Base-by-base conservation (phyloP, 2,113 vertebrate genomes). In the Periophthalmus modestus region DNA sequence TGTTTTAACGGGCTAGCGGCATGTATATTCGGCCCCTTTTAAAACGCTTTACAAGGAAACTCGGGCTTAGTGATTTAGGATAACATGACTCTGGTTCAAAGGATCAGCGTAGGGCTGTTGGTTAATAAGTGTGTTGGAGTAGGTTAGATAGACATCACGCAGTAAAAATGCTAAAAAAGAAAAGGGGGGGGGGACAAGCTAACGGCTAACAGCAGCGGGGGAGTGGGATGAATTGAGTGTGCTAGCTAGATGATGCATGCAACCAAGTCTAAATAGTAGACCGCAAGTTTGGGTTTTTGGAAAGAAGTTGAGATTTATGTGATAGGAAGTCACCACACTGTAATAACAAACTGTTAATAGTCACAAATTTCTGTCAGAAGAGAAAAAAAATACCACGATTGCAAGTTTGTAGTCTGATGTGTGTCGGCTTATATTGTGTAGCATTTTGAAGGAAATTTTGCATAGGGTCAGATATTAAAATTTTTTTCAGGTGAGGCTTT, bases 81-180 rank as follows among this genome's bases (percentile, higher is more conserved):
- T 21, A n/a, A 39, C 69, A 69, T 55, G 21, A n/a, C 58, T 6
- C 12, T 14, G 9, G 43, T 28, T 68, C 57, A 74, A 39, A 67
- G n/a, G 84, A 70, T 79, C 75, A 71, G 84, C 74, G 76, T 66
- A 80, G 58, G 21, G 5, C 43, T 36, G 46, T 62, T 23, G 63
- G 83, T 70, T 72, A 65, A 84, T 81, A 39, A 28, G 63, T 36
- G 54, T 6, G 34, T 39, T 39, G 33, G 62, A 39, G 19, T 28
- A 1, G 62, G 62, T 18, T 11, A 5, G 62, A 65, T n/a, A 39
- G 11, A 34, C 34, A 65, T 65, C 62, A 11, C 34, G 16, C 62
- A 19, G 62, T 65, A 65, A 65, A 39, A 62, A 34, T 19, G 59
- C 62, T 21, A n/a, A 36, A 11, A 28, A 7, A 11, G 14, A 36